Conservation (phyloP, 2,797 vertebrate genomes). For the Tangara arthus region DNA sequence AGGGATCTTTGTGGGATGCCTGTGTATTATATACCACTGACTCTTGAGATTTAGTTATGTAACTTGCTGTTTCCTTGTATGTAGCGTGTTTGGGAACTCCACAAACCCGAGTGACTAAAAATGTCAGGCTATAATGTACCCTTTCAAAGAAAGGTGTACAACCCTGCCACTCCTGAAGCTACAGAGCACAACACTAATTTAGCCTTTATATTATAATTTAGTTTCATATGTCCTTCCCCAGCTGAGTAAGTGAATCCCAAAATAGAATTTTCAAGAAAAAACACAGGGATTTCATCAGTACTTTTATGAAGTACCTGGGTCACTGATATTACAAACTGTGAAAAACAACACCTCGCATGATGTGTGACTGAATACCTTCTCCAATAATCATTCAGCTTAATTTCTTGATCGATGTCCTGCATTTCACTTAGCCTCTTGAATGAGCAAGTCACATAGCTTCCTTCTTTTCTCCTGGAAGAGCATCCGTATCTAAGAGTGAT, state of each 20-base stretch:
- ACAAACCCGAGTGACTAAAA: background rate
- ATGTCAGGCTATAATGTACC: background rate
- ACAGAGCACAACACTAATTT: background rate
- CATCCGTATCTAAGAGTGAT: background rate
- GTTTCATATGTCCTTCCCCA: background rate
- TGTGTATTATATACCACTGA: accelerated
- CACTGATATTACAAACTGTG: background rate
- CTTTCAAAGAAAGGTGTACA: background rate
- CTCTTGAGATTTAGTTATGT: background rate
- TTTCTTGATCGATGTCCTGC: background rate
- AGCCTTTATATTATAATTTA: background rate
- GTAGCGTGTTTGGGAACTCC: background rate
- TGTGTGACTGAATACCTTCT: background rate
- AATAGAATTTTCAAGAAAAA: background rate
- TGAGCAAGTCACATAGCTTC: background rate
- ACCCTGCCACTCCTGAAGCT: background rate
- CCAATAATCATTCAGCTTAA: background rate
- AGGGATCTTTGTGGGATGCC: background rate
- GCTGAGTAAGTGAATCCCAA: background rate
- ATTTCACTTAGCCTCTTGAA: background rate
- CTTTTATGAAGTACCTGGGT: background rate
- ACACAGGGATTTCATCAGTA: background rate
- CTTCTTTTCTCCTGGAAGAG: background rate
- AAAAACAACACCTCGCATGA: accelerated
- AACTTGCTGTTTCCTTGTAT: background rate